phyloP scores from a whole-genome alignment of 2,797 vertebrate species.

The Sebastes umbrosus region DNA sequence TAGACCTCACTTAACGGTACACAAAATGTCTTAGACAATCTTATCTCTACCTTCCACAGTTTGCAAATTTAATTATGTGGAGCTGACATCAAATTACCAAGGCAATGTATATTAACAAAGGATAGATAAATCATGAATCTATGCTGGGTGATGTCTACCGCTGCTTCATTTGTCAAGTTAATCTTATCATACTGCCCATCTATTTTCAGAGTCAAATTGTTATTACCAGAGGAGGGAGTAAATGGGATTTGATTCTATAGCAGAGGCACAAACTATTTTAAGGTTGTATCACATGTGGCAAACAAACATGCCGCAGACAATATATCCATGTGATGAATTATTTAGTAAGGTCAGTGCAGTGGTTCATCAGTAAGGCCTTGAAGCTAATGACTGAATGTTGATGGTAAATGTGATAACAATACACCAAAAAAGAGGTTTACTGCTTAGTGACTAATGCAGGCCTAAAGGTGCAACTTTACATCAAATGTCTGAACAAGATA shows the following conservation, averaged over 20 bases:
- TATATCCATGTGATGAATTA: background rate
- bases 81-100: slow-evolving; percentile 4
- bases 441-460: background rate
- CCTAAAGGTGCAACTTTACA: background rate
- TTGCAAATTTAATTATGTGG: slow-evolving; percentile 2
- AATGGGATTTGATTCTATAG: background rate
- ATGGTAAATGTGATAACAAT: background rate
- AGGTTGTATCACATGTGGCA: background rate
- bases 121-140: background rate
- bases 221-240: background rate
- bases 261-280: background rate
- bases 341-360: background rate
- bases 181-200: background rate
- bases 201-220: background rate
- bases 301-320: background rate
- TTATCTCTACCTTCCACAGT: slow-evolving; percentile 11
- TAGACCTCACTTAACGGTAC: background rate
- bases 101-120: background rate
- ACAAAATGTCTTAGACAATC: background rate
- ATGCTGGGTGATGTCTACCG: background rate
- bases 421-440: background rate
- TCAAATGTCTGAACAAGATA: background rate
- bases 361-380: background rate
- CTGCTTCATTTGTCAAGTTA: slow-evolving; percentile 2
- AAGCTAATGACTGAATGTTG: background rate